Evolutionary conservation across 2,888 invertebrate species (phyloP).

Genomic region (Leucania comma): DNA sequence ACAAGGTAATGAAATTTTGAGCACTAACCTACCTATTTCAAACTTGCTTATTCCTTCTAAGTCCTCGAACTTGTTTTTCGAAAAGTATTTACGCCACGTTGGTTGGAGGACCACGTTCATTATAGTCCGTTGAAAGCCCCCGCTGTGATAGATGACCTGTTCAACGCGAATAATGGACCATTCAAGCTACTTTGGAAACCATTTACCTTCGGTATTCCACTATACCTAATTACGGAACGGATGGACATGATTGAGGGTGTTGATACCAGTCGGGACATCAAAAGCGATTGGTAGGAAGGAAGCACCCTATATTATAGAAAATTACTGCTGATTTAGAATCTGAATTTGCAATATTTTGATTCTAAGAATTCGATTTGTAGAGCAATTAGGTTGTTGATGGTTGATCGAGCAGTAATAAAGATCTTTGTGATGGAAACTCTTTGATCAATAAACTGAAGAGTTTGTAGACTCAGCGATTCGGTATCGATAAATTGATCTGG

Average conservation of each 20-base stretch:
- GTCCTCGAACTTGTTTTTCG: conserved; percentile 48
- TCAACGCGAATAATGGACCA: conserved; percentile 84
- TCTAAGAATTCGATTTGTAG: conserved; percentile 16
- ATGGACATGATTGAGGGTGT: conserved; percentile 54
- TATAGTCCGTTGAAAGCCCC: conserved; percentile 78
- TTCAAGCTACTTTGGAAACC: conserved; percentile 73
- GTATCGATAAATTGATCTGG: background rate
- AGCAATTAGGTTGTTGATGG: background rate
- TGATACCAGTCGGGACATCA: conserved; percentile 44
- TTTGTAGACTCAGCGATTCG: background rate
- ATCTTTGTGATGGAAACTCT: conserved; percentile 3
- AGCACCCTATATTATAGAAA: conserved; percentile 7
- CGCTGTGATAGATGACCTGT: conserved; percentile 82
- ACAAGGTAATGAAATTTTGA: conserved; percentile 42
- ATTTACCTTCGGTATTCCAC: conserved; percentile 64
- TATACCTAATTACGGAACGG: conserved; percentile 63
- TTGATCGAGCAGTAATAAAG: conserved; percentile 7
- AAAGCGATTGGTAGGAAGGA: conserved; percentile 18
- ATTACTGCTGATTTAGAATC: conserved; percentile 17
- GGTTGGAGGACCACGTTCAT: conserved; percentile 75
- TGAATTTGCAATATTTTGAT: conserved; percentile 31
- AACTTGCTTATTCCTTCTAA: conserved; percentile 18
- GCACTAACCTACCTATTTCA: conserved; percentile 20
- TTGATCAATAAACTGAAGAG: background rate
- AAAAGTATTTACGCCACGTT: conserved; percentile 59